Evolutionary conservation across 2,888 invertebrate species (phyloP), one percentile per base, ranked within the genome.

Genomic region (Bellardia bayeri): DNA sequence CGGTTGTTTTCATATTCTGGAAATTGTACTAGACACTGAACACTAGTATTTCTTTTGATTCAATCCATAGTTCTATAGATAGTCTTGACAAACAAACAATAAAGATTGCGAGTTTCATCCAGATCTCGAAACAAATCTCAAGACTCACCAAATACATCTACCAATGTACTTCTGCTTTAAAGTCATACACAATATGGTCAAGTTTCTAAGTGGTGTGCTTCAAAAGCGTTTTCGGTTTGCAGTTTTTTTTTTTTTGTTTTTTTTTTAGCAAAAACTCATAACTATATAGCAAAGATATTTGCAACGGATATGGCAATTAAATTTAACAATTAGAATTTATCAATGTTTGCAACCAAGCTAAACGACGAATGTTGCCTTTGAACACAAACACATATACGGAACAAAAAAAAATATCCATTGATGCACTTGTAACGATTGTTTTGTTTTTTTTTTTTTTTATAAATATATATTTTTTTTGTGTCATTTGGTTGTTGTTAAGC

Each of bases 311-410:
- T 89, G 92, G 90, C 92, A 90, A 92, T 91, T 92, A 91, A 91
- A 91, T 91, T 91, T 92, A 92, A 91, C 92, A 91, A 91, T 91
- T 91, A 92, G 92, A 92, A 91, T 92, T 91, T 91, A 91, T 92
- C 91, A 91, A 91, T 91, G 90, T 89, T 88, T 87, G 79, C 85
- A 85, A 69, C 78, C 69, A 79, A 75, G 79, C 82, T n/a, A 71
- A 76, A 76, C 76, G 54, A 56, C 54, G 58, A 80, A 68, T 33
- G 79, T 14, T 74, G 79, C 68, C 42, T 85, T 85, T 74, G 42
- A 74, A 76, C 68, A 63, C n/a, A 51, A 42, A 7, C 33, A 7
- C 23, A 51, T 11, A 13, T 6, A 2, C 16, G 13, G 11, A 23
- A 13, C 49, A 13, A 30, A 49, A 45, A 61, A 72, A 49, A 71